Evolutionary conservation across 2,113 vertebrate genomes (phyloP).

Genomic region (Mola mola): DNA sequence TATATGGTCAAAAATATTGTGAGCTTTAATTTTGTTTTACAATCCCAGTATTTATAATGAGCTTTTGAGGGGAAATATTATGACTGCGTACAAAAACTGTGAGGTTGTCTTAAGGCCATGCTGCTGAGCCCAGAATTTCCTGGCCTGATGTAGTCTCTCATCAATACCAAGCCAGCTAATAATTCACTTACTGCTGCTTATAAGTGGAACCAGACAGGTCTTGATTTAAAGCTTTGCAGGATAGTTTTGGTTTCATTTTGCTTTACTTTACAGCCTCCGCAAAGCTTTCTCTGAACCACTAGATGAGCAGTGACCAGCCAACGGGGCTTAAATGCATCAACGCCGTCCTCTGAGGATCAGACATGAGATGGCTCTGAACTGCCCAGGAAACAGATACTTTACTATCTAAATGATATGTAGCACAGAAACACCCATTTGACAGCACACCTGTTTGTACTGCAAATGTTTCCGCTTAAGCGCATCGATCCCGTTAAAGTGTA

Average conservation of each 20-base stretch:
- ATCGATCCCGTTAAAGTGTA: neutral
- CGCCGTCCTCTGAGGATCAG: conserved; percentile 16
- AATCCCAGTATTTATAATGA: no score
- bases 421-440: conserved; percentile 16
- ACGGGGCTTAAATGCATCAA: conserved; percentile 28
- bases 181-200: neutral
- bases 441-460: conserved; percentile 9
- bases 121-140: no score
- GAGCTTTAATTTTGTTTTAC: no score
- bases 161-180: neutral
- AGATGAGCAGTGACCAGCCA: conserved; percentile 21
- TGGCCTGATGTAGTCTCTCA: neutral
- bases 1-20: no score
- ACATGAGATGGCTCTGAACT: conserved; percentile 15
- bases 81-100: no score
- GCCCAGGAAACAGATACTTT: neutral
- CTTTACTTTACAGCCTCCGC: neutral
- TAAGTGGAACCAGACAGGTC: neutral
- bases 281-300: conserved; percentile 21
- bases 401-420: conserved; percentile 5
- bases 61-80: no score
- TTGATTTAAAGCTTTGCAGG: neutral
- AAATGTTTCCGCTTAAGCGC: neutral
- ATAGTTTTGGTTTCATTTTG: neutral
- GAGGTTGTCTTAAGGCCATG: no score